Percentiles rank a stretch among this genome's conserved stretches.
phyloP scores from a whole-genome alignment of 1,140 invertebrate species.

The Whitmania pigra region DNA sequence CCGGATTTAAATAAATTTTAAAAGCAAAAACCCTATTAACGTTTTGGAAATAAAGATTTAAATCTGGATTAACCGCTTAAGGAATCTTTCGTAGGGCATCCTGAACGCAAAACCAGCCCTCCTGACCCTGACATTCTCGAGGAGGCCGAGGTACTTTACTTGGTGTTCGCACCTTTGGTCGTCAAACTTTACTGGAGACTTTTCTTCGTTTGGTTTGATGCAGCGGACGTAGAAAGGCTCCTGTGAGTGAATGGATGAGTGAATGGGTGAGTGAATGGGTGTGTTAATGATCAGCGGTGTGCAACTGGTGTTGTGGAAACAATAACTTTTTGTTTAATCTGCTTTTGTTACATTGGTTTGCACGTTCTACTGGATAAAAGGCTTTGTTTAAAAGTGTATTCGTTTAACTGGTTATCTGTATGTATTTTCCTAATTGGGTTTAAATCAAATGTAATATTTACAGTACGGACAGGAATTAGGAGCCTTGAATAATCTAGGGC shows the following conservation, averaged over 20 bases:
- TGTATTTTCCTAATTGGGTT: too few species aligned
- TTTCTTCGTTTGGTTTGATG: conserved; percentile 66
- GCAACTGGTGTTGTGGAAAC: conserved; percentile 51
- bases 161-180: conserved; percentile 68
- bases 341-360: neutral
- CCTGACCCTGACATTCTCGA: conserved; percentile 86
- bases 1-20: neutral
- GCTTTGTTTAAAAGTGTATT: too few species aligned
- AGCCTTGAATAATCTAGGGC: too few species aligned
- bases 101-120: conserved; percentile 82
- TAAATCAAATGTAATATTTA: too few species aligned
- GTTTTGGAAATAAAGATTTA: neutral
- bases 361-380: too few species aligned
- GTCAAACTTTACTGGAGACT: conserved; percentile 66
- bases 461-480: too few species aligned
- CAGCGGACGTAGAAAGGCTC: conserved; percentile 62
- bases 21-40: neutral
- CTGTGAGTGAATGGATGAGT: conserved; percentile 46
- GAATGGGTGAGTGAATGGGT: conserved; percentile 68
- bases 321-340: too few species aligned
- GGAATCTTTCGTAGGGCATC: conserved; percentile 77
- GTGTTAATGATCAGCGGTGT: conserved; percentile 60
- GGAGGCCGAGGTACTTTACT: conserved; percentile 64
- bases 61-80: conserved; percentile 52
- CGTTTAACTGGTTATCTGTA: too few species aligned